A percentile compares a stretch with the other conserved stretches of the same genome.
These are phyloP conservation scores for Lycia hirtaria DNA, from an alignment of 2,888 invertebrate species.

Conservation along the genomic window DNA sequence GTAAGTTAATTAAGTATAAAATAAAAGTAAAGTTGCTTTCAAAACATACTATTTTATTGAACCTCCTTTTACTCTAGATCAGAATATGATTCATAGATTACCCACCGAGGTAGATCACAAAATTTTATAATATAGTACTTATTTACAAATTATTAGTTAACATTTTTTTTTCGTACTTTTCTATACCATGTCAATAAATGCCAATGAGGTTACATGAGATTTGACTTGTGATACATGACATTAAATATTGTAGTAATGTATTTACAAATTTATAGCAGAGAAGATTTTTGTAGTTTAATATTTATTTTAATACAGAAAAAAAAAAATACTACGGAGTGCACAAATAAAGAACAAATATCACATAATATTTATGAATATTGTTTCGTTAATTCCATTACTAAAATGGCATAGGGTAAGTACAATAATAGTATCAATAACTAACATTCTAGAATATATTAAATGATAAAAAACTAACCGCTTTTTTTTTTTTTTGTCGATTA, in stretches of 20 bases:
- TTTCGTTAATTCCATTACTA: slow-evolving; percentile 17
- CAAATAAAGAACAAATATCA: slow-evolving; percentile 46
- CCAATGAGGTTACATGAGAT: slow-evolving; percentile 22
- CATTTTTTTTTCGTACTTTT: slow-evolving; percentile 31
- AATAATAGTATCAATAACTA: slow-evolving; percentile 28
- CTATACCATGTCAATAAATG: slow-evolving; percentile 19
- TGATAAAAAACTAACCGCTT: slow-evolving; percentile 21
- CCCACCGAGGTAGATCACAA: slow-evolving; percentile 40
- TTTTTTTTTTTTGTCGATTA: too few relatives aligned
- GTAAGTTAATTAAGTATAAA: slow-evolving; percentile 13
- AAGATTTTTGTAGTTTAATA: not conserved
- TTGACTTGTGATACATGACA: slow-evolving; percentile 9
- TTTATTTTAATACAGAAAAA: slow-evolving; percentile 16
- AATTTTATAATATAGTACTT: slow-evolving; percentile 31
- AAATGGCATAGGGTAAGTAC: slow-evolving; percentile 38
- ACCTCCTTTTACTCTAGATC: slow-evolving; percentile 43
- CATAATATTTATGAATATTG: slow-evolving; percentile 22
- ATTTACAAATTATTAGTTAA: slow-evolving; percentile 36
- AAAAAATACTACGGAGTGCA: slow-evolving; percentile 35
- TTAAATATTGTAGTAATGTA: not conserved
- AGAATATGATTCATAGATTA: slow-evolving; percentile 37
- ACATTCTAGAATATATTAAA: slow-evolving; percentile 32
- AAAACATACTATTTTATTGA: slow-evolving; percentile 48
- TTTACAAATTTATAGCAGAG: not conserved
- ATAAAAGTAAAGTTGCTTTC: slow-evolving; percentile 40